phyloP scores from a whole-genome alignment of 2,888 invertebrate species.

The Calliopum simillimum region DNA sequence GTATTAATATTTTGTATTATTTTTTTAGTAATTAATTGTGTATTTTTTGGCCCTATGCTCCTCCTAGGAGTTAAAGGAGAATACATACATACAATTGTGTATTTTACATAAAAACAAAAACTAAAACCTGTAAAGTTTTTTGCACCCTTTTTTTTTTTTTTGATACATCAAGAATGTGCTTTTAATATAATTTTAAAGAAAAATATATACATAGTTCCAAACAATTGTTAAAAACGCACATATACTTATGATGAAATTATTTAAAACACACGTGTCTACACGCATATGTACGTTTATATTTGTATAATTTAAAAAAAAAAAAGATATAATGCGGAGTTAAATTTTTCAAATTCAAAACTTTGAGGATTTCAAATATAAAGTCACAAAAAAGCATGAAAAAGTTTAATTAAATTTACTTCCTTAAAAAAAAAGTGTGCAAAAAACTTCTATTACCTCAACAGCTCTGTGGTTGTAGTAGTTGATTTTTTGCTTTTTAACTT shows the following conservation, averaged over 20 bases:
- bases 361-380: not conserved
- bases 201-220: too few species aligned
- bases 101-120: not conserved
- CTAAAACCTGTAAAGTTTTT: slow-evolving; percentile 56
- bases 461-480: slow-evolving; percentile 11
- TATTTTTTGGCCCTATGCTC: too few species aligned
- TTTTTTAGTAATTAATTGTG: too few species aligned
- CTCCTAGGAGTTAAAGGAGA: too few species aligned
- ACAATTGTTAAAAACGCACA: slow-evolving; percentile 28
- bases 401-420: not conserved
- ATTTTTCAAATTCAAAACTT: slow-evolving; percentile 8
- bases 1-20: too few species aligned
- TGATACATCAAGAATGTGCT: slow-evolving; percentile 33
- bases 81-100: too few species aligned
- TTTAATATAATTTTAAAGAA: slow-evolving; percentile 28
- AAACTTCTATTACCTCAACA: slow-evolving; percentile 57
- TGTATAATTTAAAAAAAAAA: not conserved
- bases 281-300: not conserved
- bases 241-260: slow-evolving; percentile 15
- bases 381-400: not conserved
- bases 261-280: slow-evolving; percentile 26
- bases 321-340: not conserved
- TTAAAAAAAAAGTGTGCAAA: slow-evolving; percentile 55
- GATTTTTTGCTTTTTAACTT: slow-evolving; percentile 3
- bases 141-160: slow-evolving; percentile 56